Evolutionary conservation across 1,140 invertebrate genomes (phyloP).

Genomic region (Anastatus disparis): DNA sequence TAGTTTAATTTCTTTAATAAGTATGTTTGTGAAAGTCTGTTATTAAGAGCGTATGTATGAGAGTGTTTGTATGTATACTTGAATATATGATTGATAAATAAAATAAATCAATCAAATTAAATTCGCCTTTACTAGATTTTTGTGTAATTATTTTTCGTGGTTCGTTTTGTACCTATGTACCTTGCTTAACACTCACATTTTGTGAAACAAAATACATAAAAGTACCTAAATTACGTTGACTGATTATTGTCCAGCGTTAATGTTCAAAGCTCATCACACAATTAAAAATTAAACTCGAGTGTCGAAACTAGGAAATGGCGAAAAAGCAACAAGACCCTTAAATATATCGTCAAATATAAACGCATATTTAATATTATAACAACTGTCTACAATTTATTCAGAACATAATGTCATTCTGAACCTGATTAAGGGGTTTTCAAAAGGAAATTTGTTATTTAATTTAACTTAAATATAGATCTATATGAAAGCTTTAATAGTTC

Average conservation of each 20-base stretch:
- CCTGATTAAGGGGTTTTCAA: slow-evolving; percentile 58
- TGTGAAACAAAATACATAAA: slow-evolving; percentile 14
- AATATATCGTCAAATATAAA: slow-evolving; percentile 57
- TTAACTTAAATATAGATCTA: background rate
- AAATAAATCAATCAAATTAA: slow-evolving; percentile 37
- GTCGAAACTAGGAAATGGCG: slow-evolving; percentile 44
- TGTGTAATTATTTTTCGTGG: slow-evolving; percentile 39
- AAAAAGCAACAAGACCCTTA: slow-evolving; percentile 49
- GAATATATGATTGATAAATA: background rate
- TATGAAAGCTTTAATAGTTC: background rate
- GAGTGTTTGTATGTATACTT: background rate
- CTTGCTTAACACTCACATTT: slow-evolving; percentile 32
- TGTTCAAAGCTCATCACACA: slow-evolving; percentile 38
- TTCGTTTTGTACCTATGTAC: slow-evolving; percentile 41
- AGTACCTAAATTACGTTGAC: slow-evolving; percentile 33
- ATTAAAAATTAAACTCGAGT: slow-evolving; percentile 52
- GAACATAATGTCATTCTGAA: slow-evolving; percentile 56
- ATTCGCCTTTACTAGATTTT: slow-evolving; percentile 38
- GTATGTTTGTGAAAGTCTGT: slow-evolving; percentile 6
- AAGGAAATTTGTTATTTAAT: slow-evolving; percentile 45
- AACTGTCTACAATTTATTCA: slow-evolving; percentile 59
- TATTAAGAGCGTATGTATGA: slow-evolving; percentile 1
- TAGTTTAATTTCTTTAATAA: slow-evolving; percentile 22
- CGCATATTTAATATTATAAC: slow-evolving; percentile 58
- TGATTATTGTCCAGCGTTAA: slow-evolving; percentile 30